These are phyloP conservation scores for Athripsodes cinereus DNA, from an alignment of 2,888 invertebrate genomes.

Conservation along the genomic window DNA sequence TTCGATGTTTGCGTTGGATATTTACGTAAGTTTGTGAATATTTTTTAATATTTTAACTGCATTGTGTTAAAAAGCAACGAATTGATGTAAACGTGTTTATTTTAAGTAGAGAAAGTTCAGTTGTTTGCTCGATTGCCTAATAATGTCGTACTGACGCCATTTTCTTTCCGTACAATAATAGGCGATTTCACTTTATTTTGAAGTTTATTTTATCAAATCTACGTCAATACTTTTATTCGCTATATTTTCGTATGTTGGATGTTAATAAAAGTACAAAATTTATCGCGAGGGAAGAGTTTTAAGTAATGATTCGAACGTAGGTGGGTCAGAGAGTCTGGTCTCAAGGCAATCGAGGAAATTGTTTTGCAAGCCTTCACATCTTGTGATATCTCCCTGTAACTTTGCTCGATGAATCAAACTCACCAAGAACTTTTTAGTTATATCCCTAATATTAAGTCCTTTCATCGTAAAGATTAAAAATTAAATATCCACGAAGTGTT, in stretches of 20 bases:
- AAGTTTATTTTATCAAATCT: not conserved
- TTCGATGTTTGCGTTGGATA: conserved; percentile 51
- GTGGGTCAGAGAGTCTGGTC: conserved; percentile 13
- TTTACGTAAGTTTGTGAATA: conserved; percentile 45
- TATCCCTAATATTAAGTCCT: not conserved
- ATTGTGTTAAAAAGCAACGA: not conserved
- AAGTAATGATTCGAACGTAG: conserved; percentile 4
- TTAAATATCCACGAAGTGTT: not conserved
- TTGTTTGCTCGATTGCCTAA: conserved; percentile 44
- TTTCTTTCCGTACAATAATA: conserved; percentile 36
- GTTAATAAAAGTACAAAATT: not conserved
- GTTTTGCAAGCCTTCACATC: not conserved
- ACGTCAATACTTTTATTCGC: not conserved
- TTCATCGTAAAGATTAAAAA: not conserved
- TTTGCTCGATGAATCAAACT: not conserved
- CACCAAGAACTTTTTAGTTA: not conserved
- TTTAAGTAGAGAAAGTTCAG: conserved; percentile 31
- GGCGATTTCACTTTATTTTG: not conserved
- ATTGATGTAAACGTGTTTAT: conserved; percentile 36
- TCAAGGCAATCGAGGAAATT: not conserved
- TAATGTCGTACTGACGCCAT: conserved; percentile 54
- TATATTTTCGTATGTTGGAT: not conserved
- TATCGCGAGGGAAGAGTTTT: not conserved
- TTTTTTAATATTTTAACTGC: conserved; percentile 35
- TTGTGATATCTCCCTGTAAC: not conserved